A percentile compares a stretch with the other conserved stretches of the same genome.
Evolutionary conservation across 2,888 invertebrate genomes (phyloP).

Genomic region (Cinara cedri): DNA sequence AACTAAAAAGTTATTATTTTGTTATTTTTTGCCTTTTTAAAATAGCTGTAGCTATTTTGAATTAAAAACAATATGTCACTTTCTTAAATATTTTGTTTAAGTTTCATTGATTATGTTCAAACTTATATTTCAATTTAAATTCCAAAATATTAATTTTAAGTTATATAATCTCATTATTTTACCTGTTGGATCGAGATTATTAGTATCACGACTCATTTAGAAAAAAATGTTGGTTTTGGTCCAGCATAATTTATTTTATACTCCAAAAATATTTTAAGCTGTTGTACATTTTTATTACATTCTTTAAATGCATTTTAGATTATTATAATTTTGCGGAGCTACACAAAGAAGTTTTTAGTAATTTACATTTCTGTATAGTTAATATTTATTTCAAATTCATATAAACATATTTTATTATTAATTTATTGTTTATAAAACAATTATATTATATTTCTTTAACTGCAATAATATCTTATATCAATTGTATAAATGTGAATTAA

Average conservation of each 20-base stretch:
- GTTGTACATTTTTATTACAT: slow-evolving; percentile 20
- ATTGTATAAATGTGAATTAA: background rate
- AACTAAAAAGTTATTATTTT: background rate
- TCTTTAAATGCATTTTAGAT: background rate
- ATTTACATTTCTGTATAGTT: background rate
- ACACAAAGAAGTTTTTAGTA: background rate
- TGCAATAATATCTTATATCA: background rate
- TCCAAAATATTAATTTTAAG: too few relatives aligned
- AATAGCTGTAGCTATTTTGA: too few relatives aligned
- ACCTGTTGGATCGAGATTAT: too few relatives aligned
- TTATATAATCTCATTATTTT: too few relatives aligned
- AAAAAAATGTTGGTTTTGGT: too few relatives aligned
- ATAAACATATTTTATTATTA: background rate
- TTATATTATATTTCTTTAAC: background rate
- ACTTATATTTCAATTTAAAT: too few relatives aligned
- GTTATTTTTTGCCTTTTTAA: background rate
- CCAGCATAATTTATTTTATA: too few relatives aligned
- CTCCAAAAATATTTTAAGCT: slow-evolving; percentile 4
- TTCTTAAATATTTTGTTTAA: too few relatives aligned
- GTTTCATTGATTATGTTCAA: too few relatives aligned
- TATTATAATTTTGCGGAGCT: too few relatives aligned
- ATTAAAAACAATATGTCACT: too few relatives aligned
- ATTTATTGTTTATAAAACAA: background rate
- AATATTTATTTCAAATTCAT: background rate
- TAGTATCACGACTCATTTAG: too few relatives aligned